Percentiles rank a stretch among this genome's conserved stretches.
These are phyloP conservation scores for Rallus limicola DNA, from an alignment of 2,113 vertebrate genomes.

Conservation along the genomic window DNA sequence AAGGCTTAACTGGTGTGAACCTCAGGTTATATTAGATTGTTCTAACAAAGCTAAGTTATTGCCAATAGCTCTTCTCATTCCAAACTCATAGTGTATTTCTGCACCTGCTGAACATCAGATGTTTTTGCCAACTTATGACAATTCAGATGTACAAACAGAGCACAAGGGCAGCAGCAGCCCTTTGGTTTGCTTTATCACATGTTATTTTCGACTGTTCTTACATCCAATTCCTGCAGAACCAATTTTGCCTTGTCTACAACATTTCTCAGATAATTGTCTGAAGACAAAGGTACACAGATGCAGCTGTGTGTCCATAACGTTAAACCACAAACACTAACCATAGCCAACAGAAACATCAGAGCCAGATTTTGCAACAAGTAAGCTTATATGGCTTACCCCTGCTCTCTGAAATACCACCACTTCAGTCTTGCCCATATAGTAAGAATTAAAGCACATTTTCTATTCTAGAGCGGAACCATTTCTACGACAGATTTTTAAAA, in stretches of 20 bases:
- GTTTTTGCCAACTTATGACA: background rate
- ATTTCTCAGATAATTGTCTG: background rate
- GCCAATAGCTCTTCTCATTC: background rate
- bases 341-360: background rate
- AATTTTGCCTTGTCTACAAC: background rate
- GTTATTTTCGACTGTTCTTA: background rate
- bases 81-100: background rate
- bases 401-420: background rate
- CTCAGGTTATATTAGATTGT: background rate
- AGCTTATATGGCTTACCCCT: background rate
- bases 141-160: background rate
- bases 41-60: background rate
- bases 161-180: background rate
- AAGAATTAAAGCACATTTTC: background rate
- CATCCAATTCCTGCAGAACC: background rate
- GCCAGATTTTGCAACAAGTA: background rate
- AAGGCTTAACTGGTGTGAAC: background rate
- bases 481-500: background rate
- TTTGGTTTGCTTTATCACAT: background rate
- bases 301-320: background rate
- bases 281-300: background rate
- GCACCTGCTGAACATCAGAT: background rate
- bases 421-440: background rate
- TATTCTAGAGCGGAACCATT: background rate
- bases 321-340: background rate